These are phyloP conservation scores for Patella ulyssiponensis DNA, from an alignment of 2,888 invertebrate species.

Conservation along the genomic window DNA sequence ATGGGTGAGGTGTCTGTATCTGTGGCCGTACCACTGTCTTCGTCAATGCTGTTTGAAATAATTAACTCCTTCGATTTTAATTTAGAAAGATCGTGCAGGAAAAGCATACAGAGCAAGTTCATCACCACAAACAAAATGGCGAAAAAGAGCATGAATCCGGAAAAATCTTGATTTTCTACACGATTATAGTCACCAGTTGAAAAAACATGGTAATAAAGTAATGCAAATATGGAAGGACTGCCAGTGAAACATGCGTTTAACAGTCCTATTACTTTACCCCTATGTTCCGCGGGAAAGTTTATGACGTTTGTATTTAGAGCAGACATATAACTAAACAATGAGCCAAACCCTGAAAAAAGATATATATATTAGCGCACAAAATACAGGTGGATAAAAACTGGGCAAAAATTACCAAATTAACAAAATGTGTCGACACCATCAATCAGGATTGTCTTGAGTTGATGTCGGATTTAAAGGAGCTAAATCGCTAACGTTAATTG, in stretches of 20 bases:
- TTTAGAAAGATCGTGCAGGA: conserved; percentile 1
- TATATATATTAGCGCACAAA: no score
- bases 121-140: conserved; percentile 41
- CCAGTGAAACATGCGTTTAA: conserved; percentile 52
- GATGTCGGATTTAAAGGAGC: no score
- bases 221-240: conserved; percentile 48
- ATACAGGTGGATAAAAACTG: no score
- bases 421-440: no score
- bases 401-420: no score
- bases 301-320: conserved; percentile 52
- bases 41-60: background rate
- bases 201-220: conserved; percentile 42
- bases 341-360: conserved; percentile 46
- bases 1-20: background rate
- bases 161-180: conserved; percentile 38
- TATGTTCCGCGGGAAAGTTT: conserved; percentile 45
- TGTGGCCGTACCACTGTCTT: background rate
- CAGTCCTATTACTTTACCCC: conserved; percentile 47
- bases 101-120: conserved; percentile 38
- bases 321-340: conserved; percentile 51
- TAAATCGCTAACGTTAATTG: no score
- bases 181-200: conserved; percentile 30
- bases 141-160: conserved; percentile 47
- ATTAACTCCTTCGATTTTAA: background rate
- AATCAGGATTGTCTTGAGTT: no score